Conservation (phyloP, 37 sponge, comb jelly and placozoan species). For the Halichondria panicea region DNA sequence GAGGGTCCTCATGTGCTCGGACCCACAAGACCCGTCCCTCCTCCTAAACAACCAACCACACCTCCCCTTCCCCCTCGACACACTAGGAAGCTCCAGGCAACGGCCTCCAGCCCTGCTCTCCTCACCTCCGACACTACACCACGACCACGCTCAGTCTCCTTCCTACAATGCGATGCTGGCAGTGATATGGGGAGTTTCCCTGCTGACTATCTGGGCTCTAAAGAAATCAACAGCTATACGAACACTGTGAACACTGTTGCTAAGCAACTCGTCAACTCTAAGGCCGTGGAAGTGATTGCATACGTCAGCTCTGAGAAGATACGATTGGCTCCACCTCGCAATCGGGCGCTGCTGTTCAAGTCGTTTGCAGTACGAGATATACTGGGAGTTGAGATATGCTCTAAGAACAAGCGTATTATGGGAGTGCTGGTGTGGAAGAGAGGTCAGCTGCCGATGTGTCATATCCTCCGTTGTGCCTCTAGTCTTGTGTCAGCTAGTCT, state of each 20-base stretch:
- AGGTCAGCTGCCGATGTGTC: constrained; percentile 37
- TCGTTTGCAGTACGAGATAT: constrained; percentile 67
- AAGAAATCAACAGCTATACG: constrained; percentile 40
- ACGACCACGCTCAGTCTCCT: constrained; percentile 17
- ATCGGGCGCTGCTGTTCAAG: constrained; percentile 39
- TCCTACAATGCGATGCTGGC: constrained; percentile 33
- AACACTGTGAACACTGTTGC: constrained; percentile 30
- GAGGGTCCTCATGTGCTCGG: background rate
- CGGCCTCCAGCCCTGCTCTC: constrained; percentile 6
- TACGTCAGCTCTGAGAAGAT: constrained; percentile 58
- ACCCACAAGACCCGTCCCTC: constrained; percentile 14
- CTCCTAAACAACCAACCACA: background rate
- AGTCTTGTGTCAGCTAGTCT: constrained; percentile 33
- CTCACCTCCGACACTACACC: background rate
- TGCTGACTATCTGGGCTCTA: constrained; percentile 54
- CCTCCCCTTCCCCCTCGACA: background rate
- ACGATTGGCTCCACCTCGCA: constrained; percentile 53
- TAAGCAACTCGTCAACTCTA: constrained; percentile 18
- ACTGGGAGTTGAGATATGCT: constrained; percentile 31
- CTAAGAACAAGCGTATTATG: constrained; percentile 65
- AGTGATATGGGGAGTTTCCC: constrained; percentile 18
- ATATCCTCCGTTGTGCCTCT: constrained; percentile 52
- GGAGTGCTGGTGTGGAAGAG: constrained; percentile 56
- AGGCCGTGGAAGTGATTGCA: constrained; percentile 32
- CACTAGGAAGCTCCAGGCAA: background rate